Evolutionary conservation across 2,888 invertebrate genomes (phyloP).

Genomic region (Drosophila melanosoma): DNA sequence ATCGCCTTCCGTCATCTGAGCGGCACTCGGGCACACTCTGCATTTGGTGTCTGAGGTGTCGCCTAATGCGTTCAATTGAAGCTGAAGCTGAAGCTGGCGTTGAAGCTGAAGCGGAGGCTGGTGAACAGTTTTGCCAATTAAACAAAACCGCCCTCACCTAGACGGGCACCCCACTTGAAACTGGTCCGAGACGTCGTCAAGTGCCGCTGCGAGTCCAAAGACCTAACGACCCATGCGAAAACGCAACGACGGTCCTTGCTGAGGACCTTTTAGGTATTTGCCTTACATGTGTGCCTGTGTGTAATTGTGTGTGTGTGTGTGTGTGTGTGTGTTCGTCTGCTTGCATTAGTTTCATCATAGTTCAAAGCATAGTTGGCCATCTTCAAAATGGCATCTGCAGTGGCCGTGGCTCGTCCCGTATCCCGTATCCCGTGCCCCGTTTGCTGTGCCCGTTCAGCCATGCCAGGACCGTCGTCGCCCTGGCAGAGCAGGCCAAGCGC

Average conservation of each 20-base stretch:
- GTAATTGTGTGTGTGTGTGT: background rate
- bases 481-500: constrained; percentile 69
- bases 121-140: constrained; percentile 63
- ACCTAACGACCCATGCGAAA: constrained; percentile 31
- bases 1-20: background rate
- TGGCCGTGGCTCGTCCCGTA: constrained; percentile 19
- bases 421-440: constrained; percentile 14
- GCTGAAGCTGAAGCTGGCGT: constrained; percentile 41
- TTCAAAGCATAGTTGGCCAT: constrained; percentile 75
- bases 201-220: constrained; percentile 29
- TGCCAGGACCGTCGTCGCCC: constrained; percentile 51
- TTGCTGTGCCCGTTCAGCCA: constrained; percentile 65
- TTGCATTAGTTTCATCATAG: constrained; percentile 73
- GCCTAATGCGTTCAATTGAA: constrained; percentile 76
- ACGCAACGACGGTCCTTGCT: constrained; percentile 1
- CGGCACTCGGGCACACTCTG: constrained; percentile 4
- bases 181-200: constrained; percentile 52
- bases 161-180: constrained; percentile 15
- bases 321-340: constrained; percentile 36
- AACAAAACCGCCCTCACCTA: constrained; percentile 9
- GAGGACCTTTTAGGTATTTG: constrained; percentile 10
- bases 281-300: background rate
- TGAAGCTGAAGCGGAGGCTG: constrained; percentile 48
- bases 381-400: constrained; percentile 45
- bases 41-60: constrained; percentile 65